Evolutionary conservation across 2,113 vertebrate species (phyloP), one percentile per base, ranked within the genome.

Genomic region (Siniperca knerii): DNA sequence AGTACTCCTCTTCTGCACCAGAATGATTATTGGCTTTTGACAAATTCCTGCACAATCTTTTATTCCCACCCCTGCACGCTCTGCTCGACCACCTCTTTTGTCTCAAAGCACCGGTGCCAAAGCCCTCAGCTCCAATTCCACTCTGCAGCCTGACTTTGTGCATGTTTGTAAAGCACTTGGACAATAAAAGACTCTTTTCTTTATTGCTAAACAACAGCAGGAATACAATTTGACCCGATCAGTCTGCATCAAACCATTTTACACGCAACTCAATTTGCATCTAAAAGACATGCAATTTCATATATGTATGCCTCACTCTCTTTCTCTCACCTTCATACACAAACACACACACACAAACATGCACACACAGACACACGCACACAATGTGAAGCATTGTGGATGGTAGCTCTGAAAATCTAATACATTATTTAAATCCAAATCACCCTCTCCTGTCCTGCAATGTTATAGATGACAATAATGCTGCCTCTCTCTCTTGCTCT

Each of bases 1-100:
- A 95, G 86, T 91, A 89, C 93, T 93, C 83, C 88, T 92, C 87
- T 89, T 82, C 75, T 75, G 81, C 82, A 75, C 67, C 90, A 93
- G 76, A 93, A 89, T 94, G 94, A 96, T 95, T 95, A 95, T 94
- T 94, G 94, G 93, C 91, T 95, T 95, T 95, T 95, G 93, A 96
- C 91, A 93, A 94, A 95, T 96, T 95, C 92, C 82, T 80, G 74
- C 84, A 85, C 89, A 88, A 89, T 92, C 81, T 93, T 90, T 91
- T 91, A 85, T 79, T 42, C 77, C 54, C 54, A 75, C 60, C 29
- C n/a, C 35, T 15, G n/a, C 21, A 2, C 13, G 12, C 82, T 52
- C 81, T 46, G 52, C 82, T 68, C 52, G 6, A 40, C 70, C 82
- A 72, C 83, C 68, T 87, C 88, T 88, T 90, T 83, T 87, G 78